phyloP scores from a whole-genome alignment of 1,140 invertebrate genomes.

The Trachymyrmex septentrionalis region DNA sequence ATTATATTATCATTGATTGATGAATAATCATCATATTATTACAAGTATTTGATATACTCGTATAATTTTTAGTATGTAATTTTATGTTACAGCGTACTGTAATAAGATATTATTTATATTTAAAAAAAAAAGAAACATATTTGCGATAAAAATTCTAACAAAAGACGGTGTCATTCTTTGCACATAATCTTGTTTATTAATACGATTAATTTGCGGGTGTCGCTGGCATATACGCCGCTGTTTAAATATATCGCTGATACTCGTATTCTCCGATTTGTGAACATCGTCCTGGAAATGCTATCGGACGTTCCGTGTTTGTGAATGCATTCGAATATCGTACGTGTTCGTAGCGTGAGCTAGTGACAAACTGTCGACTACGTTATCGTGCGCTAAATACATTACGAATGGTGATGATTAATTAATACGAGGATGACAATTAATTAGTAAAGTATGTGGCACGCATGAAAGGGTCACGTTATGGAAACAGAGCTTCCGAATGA shows the following conservation, averaged over 20 bases:
- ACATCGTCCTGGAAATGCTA: slow-evolving; percentile 42
- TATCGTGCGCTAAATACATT: slow-evolving; percentile 56
- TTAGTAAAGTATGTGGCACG: slow-evolving; percentile 15
- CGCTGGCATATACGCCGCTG: neutral
- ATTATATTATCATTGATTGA: no score
- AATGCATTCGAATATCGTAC: slow-evolving; percentile 46
- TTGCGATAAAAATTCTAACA: neutral
- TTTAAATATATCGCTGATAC: slow-evolving; percentile 56
- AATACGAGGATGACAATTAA: slow-evolving; percentile 54
- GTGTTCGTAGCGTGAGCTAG: slow-evolving; percentile 17
- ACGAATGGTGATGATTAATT: slow-evolving; percentile 60
- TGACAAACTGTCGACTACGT: slow-evolving; percentile 55
- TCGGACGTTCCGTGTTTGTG: slow-evolving; percentile 54
- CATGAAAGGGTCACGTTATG: slow-evolving; percentile 7
- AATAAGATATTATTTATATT: neutral
- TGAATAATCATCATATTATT: no score
- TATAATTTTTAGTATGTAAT: neutral
- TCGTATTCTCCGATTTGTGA: slow-evolving; percentile 42
- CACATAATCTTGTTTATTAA: slow-evolving; percentile 17
- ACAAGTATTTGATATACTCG: no score
- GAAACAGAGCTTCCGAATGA: neutral
- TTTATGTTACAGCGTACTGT: neutral
- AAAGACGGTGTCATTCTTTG: neutral
- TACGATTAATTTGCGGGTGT: slow-evolving; percentile 27
- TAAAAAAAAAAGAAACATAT: neutral